Percentiles rank a stretch among this genome's conserved stretches.
Conservation (phyloP, 1,140 invertebrate genomes). For the Ceratina calcarata region DNA sequence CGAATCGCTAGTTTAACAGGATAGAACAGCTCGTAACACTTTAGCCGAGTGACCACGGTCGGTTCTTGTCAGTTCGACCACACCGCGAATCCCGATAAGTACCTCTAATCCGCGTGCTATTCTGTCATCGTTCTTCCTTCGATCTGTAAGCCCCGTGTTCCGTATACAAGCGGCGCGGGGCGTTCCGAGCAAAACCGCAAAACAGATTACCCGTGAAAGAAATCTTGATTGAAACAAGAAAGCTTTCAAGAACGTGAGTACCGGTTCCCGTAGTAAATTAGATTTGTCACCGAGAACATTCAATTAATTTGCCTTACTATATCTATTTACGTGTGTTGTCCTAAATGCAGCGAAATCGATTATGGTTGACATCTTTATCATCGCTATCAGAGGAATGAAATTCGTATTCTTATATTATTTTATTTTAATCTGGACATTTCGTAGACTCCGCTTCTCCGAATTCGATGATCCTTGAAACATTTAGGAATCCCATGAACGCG, state of each 20-base stretch:
- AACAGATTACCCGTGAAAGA: neutral
- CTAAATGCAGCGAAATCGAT: no score
- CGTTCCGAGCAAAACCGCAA: neutral
- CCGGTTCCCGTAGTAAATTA: no score
- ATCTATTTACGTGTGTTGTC: no score
- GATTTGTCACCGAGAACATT: no score
- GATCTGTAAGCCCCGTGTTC: neutral
- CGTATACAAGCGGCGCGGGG: neutral
- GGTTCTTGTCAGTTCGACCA: slow-evolving; percentile 5
- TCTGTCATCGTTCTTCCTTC: neutral
- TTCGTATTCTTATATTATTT: neutral
- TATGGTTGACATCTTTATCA: neutral
- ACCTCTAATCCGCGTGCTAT: slow-evolving; percentile 2
- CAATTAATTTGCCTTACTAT: no score
- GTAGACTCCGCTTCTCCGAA: no score
- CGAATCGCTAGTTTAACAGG: neutral
- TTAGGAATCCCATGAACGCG: no score
- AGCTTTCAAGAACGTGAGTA: neutral
- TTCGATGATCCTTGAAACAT: no score
- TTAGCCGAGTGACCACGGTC: neutral
- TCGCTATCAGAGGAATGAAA: neutral
- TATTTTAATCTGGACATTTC: no score
- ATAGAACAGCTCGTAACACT: slow-evolving; percentile 14
- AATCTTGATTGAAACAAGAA: neutral
- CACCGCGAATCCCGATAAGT: slow-evolving; percentile 21